Percentiles rank a stretch among this genome's conserved stretches.
phyloP scores from a whole-genome alignment of 1,140 invertebrate species.

The Cecropterus lyciades region DNA sequence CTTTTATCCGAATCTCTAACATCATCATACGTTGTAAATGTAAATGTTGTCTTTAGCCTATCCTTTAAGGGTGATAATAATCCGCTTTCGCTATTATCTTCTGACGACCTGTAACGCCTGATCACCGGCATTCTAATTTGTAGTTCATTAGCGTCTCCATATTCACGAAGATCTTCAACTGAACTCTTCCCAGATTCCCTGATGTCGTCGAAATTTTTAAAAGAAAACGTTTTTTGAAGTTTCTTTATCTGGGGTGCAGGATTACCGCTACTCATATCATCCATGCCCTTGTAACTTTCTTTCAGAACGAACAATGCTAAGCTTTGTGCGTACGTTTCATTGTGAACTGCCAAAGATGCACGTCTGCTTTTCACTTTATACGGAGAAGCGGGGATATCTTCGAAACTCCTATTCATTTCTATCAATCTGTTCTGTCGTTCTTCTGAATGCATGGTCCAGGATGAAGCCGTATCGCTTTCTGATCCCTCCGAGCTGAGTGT shows the following conservation, averaged over 20 bases:
- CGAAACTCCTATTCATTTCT: constrained; percentile 69
- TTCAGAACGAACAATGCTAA: constrained; percentile 58
- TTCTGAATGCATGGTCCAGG: constrained; percentile 62
- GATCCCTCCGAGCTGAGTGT: constrained; percentile 57
- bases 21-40: constrained; percentile 12
- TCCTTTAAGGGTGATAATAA: background rate
- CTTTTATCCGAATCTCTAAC: constrained; percentile 1
- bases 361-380: constrained; percentile 68
- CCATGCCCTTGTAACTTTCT: constrained; percentile 65
- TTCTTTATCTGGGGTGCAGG: constrained; percentile 67
- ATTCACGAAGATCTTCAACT: constrained; percentile 41
- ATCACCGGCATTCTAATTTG: constrained; percentile 43
- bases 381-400: constrained; percentile 74
- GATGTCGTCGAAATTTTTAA: constrained; percentile 54
- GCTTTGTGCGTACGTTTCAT: constrained; percentile 48
- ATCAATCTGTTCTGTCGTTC: constrained; percentile 42
- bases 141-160: constrained; percentile 33
- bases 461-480: constrained; percentile 45
- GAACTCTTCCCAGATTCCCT: constrained; percentile 46
- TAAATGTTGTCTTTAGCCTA: constrained; percentile 6
- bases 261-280: constrained; percentile 44
- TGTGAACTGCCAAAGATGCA: constrained; percentile 61
- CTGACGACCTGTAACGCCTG: constrained; percentile 21
- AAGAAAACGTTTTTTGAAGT: constrained; percentile 63
- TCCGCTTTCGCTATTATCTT: constrained; percentile 1